Evolutionary conservation across 1,140 invertebrate genomes (phyloP).

Genomic region (Caerostris extrusa): DNA sequence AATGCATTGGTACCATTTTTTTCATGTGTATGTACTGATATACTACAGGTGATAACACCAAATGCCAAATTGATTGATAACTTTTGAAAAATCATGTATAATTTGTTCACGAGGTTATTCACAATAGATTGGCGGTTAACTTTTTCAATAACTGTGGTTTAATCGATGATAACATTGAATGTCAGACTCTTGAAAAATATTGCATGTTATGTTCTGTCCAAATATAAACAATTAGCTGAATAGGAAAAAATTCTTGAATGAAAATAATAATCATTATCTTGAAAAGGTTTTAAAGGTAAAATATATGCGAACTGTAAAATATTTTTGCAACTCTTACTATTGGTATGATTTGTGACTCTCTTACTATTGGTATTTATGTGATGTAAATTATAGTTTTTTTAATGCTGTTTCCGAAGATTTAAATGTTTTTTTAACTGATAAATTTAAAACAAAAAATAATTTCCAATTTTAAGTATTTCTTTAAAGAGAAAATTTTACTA

Average conservation of each 20-base stretch:
- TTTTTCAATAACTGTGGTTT: not conserved
- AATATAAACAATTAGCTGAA: not conserved
- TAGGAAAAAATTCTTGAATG: not conserved
- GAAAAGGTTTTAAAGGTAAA: not conserved
- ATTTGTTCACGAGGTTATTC: constrained; percentile 6
- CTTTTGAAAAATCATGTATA: constrained; percentile 37
- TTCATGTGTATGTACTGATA: not conserved
- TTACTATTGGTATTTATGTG: too few relatives aligned
- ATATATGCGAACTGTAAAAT: too few relatives aligned
- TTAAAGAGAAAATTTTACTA: too few relatives aligned
- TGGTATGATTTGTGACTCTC: too few relatives aligned
- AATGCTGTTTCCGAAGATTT: too few relatives aligned
- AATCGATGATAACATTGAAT: not conserved
- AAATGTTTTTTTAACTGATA: too few relatives aligned
- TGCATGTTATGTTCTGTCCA: not conserved
- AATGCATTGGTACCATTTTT: not conserved
- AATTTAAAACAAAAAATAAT: too few relatives aligned
- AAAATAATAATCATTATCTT: not conserved
- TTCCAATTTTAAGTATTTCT: too few relatives aligned
- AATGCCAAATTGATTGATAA: not conserved
- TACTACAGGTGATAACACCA: not conserved
- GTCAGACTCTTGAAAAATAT: not conserved
- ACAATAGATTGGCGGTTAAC: not conserved
- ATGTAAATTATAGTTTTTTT: too few relatives aligned
- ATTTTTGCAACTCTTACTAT: too few relatives aligned